These are phyloP conservation scores for Petrophora chlorosata DNA, from an alignment of 2,888 invertebrate genomes.

Conservation along the genomic window DNA sequence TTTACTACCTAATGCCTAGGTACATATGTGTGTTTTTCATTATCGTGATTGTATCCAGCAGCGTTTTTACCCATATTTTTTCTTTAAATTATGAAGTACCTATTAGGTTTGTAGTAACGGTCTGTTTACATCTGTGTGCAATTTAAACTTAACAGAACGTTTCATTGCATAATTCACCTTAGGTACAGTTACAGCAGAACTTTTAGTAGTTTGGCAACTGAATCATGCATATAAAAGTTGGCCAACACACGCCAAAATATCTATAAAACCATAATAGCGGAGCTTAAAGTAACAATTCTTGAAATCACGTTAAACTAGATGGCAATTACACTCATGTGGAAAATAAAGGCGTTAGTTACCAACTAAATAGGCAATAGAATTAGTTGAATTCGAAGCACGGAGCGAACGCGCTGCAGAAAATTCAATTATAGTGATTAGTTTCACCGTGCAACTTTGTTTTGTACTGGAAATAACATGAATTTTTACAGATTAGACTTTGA, in stretches of 20 bases:
- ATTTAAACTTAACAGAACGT: too few relatives aligned
- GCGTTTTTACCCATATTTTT: too few relatives aligned
- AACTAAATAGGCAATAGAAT: conserved; percentile 66
- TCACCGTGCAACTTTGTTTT: conserved; percentile 65
- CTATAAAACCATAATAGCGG: not conserved
- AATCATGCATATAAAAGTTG: too few relatives aligned
- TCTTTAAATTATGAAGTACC: too few relatives aligned
- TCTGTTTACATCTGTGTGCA: too few relatives aligned
- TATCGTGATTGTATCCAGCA: too few relatives aligned
- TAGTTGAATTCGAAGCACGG: conserved; percentile 71
- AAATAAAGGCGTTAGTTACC: conserved; percentile 62
- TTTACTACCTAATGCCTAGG: too few relatives aligned
- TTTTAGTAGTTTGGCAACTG: too few relatives aligned
- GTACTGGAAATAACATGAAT: conserved; percentile 54
- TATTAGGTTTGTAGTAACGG: too few relatives aligned
- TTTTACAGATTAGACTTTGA: conserved; percentile 35
- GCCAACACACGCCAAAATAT: not conserved
- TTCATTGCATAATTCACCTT: too few relatives aligned
- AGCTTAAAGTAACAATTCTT: conserved; percentile 27
- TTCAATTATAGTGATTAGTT: conserved; percentile 77
- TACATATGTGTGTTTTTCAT: too few relatives aligned
- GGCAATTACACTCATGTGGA: conserved; percentile 54
- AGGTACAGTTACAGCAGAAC: too few relatives aligned
- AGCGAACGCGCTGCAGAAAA: conserved; percentile 66
- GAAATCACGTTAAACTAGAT: conserved; percentile 41